A percentile compares a stretch with the other conserved stretches of the same genome.
Evolutionary conservation across 2,797 vertebrate species (phyloP).

Genomic region (Cichlasoma orientale): DNA sequence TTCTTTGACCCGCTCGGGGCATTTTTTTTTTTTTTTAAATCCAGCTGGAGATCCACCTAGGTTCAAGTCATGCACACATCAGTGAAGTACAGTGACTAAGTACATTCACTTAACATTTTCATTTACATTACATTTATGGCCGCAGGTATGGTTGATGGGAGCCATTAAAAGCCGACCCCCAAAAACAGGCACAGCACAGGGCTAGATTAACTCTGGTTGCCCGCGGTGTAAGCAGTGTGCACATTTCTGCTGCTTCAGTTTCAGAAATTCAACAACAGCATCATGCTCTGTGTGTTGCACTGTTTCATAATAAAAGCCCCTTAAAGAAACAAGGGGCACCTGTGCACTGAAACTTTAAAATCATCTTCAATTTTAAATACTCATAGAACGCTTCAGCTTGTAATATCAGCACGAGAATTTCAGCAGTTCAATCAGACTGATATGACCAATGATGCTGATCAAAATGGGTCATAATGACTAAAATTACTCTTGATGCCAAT

Average conservation of each 20-base stretch:
- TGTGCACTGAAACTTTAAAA: background rate
- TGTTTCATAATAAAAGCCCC: background rate
- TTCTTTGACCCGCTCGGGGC: too few relatives aligned
- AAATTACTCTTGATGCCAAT: background rate
- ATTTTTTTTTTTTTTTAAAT: too few relatives aligned
- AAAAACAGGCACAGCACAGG: background rate
- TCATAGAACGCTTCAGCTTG: background rate
- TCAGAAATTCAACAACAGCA: background rate
- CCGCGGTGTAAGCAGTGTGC: background rate
- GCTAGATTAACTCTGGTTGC: rapidly evolving
- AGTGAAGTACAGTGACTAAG: too few relatives aligned
- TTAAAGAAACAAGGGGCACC: background rate
- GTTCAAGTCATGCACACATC: too few relatives aligned
- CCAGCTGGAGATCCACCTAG: too few relatives aligned
- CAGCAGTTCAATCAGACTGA: too few relatives aligned
- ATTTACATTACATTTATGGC: too few relatives aligned
- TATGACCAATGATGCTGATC: too few relatives aligned
- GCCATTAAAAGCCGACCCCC: background rate
- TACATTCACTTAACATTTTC: too few relatives aligned
- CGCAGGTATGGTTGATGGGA: too few relatives aligned
- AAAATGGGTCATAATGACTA: rapidly evolving
- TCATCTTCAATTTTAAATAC: background rate
- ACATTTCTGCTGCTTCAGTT: background rate
- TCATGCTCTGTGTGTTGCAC: background rate
- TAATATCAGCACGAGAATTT: too few relatives aligned